Evolutionary conservation across 2,888 invertebrate species (phyloP), one percentile per base, ranked within the genome.

Genomic region (Xanthia icteritia): DNA sequence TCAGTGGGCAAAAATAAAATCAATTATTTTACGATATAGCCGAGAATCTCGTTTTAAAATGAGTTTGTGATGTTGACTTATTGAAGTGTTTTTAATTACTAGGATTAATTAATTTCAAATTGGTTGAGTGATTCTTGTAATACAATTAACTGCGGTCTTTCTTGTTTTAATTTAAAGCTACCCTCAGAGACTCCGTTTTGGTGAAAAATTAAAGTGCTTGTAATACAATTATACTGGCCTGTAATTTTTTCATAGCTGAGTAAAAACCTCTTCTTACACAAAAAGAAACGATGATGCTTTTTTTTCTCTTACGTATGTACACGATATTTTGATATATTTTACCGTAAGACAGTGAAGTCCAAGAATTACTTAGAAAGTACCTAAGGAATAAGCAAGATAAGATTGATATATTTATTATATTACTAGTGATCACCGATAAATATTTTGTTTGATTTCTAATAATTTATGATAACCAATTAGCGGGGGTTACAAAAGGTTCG

Each of bases 51-150:
- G 17, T 17, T 20, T 60, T 71, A 61, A 73, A 72, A 63, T n/a
- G 6, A 48, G 20, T 27, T 69, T 66, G 13, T 17, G 39, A 67
- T 84, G 64, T 67, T 63, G 15, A 74, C 42, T 48, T 67, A 51
- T 36, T 39, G 13, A 27, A 71, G 31, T 73, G n/a, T 60, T 85
- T 85, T 85, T 85, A 81, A 82, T 82, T 71, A 68, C 48, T 64
- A 23, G 36, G 58, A 72, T 81, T 85, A 81, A 71, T 74, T 81
- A 36, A 71, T 74, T 42, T n/a, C 1, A 51, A 81, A 54, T 70
- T 63, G 66, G 81, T 63, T 27, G 23, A 66, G 1, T 70, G 58
- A 73, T 84, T 81, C 39, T 45, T 80, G 67, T 71, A 79, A 78
- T n/a, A 61, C 13, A 82, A 67, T 76, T 48, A 54, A 17, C 39